Evolutionary conservation across 2,888 invertebrate species (phyloP), one percentile per base, ranked within the genome.

Genomic region (Tachina grossa): DNA sequence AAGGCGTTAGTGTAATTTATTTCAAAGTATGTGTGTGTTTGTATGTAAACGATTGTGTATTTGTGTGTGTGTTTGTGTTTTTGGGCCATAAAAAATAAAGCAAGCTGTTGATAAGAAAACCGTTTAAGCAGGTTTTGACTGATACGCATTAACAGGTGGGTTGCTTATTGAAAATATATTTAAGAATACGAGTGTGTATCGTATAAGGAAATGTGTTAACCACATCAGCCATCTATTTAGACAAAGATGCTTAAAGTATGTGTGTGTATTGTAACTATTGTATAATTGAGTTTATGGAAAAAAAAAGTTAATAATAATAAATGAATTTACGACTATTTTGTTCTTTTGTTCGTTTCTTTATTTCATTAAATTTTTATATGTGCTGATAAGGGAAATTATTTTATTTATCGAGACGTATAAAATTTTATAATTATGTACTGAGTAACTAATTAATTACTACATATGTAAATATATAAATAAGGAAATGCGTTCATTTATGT

Each of bases 41-140:
- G 22, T 31, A 31, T 31, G 31, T 31, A 31, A 31, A 31, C 6
- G 31, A 31, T 31, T 31, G n/a, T 51, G 51, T 16, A 47, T 19
- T 31, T 13, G 10, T n/a, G 13, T 66, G 41, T 57, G n/a, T 19
- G 9, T 66, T 51, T 75, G 51, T 61, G n/a, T 51, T n/a, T 84
- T 75, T 68, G 57, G 71, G 47, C 47, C 63, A 81, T 78, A 63
- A 83, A 59, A 77, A 72, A 74, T 63, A 77, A 78, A 81, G 66
- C 80, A 86, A 81, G 84, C 78, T 84, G 84, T 78, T 83, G 86
- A 83, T 83, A 85, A 83, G 83, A 74, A 59, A 72, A 66, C 57
- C 55, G 59, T 61, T 87, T 57, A 76, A 65, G 81, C 68, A 45
- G 83, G 72, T 78, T 78, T 47, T 53, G 16, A 65, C 11, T 63